Conservation (phyloP, 2,113 vertebrate genomes). For the Hylia prasina region DNA sequence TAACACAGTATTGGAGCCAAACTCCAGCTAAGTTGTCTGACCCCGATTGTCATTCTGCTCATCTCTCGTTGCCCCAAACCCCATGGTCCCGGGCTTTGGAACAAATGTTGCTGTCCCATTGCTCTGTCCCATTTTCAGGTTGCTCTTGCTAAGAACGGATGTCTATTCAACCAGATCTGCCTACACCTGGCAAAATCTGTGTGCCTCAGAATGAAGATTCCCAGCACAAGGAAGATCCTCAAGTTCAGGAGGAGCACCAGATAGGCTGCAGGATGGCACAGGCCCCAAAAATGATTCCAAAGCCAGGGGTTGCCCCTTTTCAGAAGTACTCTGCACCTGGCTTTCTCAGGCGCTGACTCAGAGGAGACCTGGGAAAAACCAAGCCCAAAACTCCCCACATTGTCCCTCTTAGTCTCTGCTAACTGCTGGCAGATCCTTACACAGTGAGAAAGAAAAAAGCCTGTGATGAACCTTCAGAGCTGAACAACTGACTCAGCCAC, state of each 20-base stretch:
- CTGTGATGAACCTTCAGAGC: not conserved
- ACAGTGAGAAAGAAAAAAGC: not conserved
- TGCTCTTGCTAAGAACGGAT: not conserved
- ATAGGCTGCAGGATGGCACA: not conserved
- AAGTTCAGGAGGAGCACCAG: not conserved
- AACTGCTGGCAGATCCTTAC: not conserved
- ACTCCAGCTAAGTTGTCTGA: not conserved
- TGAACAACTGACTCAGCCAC: not conserved
- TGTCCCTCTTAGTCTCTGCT: not conserved
- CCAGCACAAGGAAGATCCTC: not conserved
- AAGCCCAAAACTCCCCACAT: not conserved
- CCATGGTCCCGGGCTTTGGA: not conserved
- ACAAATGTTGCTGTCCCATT: not conserved
- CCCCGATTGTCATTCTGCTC: not conserved
- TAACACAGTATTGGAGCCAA: not conserved
- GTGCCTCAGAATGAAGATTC: not conserved
- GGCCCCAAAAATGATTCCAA: not conserved
- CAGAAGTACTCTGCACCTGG: constrained; percentile 26
- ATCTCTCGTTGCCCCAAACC: not conserved
- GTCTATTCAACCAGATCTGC: not conserved
- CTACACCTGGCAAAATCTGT: not conserved
- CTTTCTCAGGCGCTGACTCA: constrained; percentile 30
- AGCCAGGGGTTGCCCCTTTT: not conserved
- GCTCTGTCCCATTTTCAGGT: not conserved
- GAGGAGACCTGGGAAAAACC: constrained; percentile 40